Percentiles rank a stretch among this genome's conserved stretches.
Conservation (phyloP, 2,797 vertebrate species). For the Aselliscus stoliczkanus region DNA sequence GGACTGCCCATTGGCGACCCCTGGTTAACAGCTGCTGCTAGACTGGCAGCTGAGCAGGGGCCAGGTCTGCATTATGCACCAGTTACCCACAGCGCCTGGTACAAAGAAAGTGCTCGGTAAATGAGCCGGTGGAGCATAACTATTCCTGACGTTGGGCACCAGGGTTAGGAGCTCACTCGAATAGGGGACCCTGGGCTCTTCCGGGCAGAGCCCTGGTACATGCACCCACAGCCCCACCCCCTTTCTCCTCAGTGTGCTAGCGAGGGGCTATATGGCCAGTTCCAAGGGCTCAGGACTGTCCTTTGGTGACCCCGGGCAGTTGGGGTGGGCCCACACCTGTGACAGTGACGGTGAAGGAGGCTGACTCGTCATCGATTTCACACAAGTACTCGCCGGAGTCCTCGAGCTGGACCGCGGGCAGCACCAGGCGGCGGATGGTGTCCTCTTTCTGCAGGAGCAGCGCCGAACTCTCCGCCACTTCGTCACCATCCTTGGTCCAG, state of each 20-base stretch:
- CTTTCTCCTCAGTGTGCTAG: not conserved
- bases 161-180: not conserved
- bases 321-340: slow-evolving; percentile 80
- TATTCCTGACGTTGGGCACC: not conserved
- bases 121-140: not conserved
- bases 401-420: slow-evolving; percentile 78
- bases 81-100: not conserved
- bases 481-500: slow-evolving; percentile 90
- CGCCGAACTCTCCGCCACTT: slow-evolving; percentile 76
- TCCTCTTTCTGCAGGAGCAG: slow-evolving; percentile 82
- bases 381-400: slow-evolving; percentile 88
- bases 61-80: not conserved
- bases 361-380: slow-evolving; percentile 81
- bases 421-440: slow-evolving; percentile 79
- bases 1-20: slow-evolving; percentile 31
- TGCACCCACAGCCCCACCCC: not conserved
- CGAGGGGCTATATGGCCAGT: not conserved
- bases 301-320: not conserved
- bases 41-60: not conserved
- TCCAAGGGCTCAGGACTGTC: not conserved
- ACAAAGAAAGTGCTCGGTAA: not conserved
- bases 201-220: not conserved
- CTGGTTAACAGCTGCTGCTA: slow-evolving; percentile 20
- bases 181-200: not conserved
- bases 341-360: slow-evolving; percentile 90